phyloP scores from a whole-genome alignment of 2,797 vertebrate species.

The Parauchenoglanis punctatus region DNA sequence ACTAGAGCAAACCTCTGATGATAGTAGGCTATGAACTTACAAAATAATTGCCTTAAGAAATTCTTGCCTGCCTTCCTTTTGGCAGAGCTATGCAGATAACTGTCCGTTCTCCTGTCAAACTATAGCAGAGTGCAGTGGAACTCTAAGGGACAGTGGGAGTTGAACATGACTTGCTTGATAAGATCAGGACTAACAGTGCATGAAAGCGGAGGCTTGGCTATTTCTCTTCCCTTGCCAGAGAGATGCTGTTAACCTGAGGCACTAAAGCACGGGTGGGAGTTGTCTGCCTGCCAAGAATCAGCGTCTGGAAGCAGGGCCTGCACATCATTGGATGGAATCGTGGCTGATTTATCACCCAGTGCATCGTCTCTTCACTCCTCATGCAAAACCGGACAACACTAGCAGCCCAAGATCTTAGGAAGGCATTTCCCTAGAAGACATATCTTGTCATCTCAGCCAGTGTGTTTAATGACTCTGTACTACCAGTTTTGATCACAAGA shows the following conservation, averaged over 20 bases:
- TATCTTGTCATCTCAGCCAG: not conserved
- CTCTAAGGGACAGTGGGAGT: slow-evolving; percentile 56
- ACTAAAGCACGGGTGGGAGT: slow-evolving; percentile 44
- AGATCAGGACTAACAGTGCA: slow-evolving; percentile 69
- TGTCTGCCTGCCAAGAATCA: slow-evolving; percentile 65
- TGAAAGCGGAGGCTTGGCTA: slow-evolving; percentile 69
- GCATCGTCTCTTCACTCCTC: slow-evolving; percentile 3
- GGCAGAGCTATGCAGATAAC: slow-evolving; percentile 56
- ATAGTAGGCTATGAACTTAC: not conserved
- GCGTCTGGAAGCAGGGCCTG: slow-evolving; percentile 59
- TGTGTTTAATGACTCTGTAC: slow-evolving; percentile 23
- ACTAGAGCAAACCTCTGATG: not conserved
- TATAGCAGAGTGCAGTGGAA: slow-evolving; percentile 56
- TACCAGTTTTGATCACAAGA: not conserved
- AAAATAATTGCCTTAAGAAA: slow-evolving; percentile 7
- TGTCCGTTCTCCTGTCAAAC: slow-evolving; percentile 45
- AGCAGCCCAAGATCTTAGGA: slow-evolving; percentile 50
- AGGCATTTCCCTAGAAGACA: slow-evolving; percentile 32
- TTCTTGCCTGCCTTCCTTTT: not conserved
- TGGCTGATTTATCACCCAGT: slow-evolving; percentile 54
- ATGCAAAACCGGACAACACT: slow-evolving; percentile 16
- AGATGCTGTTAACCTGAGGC: slow-evolving; percentile 62
- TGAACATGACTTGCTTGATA: slow-evolving; percentile 59
- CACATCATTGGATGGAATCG: slow-evolving; percentile 62
- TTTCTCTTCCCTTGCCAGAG: slow-evolving; percentile 62